phyloP scores from a whole-genome alignment of 2,888 invertebrate species.

The Cantharis nigra region DNA sequence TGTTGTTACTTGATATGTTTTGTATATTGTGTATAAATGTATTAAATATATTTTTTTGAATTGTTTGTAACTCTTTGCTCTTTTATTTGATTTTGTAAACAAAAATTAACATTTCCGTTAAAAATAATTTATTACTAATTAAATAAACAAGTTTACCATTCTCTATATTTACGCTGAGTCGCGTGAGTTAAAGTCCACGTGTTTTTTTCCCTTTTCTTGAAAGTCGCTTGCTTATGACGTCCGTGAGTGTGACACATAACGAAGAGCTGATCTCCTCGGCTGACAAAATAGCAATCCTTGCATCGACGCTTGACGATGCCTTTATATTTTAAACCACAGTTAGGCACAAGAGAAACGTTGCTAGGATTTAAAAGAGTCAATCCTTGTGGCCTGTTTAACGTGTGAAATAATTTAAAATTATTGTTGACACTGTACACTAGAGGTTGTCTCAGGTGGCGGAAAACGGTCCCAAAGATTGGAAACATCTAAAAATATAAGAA shows the following conservation, averaged over 20 bases:
- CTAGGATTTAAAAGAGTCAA: slow-evolving; percentile 34
- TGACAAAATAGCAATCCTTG: slow-evolving; percentile 76
- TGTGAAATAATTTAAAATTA: not conserved
- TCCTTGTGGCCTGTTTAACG: not conserved
- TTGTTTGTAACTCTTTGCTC: slow-evolving; percentile 28
- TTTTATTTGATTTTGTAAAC: not conserved
- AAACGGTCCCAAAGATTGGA: not conserved
- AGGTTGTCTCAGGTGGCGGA: not conserved
- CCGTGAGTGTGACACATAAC: slow-evolving; percentile 77
- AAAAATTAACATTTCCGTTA: not conserved
- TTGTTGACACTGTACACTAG: not conserved
- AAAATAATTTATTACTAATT: not conserved
- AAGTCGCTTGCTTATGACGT: slow-evolving; percentile 82
- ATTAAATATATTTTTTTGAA: slow-evolving; percentile 43
- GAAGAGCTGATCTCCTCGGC: slow-evolving; percentile 68
- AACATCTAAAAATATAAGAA: not conserved
- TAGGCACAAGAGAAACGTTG: slow-evolving; percentile 37
- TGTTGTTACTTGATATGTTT: slow-evolving; percentile 28
- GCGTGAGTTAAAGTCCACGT: slow-evolving; percentile 79
- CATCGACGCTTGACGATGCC: slow-evolving; percentile 72
- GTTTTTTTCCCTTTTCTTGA: slow-evolving; percentile 69
- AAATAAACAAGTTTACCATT: slow-evolving; percentile 53
- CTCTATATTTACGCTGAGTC: slow-evolving; percentile 64
- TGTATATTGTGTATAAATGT: slow-evolving; percentile 43
- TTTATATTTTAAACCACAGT: slow-evolving; percentile 73